These are phyloP conservation scores for Phrixothrix hirtus DNA, from an alignment of 2,888 invertebrate species.

Conservation along the genomic window DNA sequence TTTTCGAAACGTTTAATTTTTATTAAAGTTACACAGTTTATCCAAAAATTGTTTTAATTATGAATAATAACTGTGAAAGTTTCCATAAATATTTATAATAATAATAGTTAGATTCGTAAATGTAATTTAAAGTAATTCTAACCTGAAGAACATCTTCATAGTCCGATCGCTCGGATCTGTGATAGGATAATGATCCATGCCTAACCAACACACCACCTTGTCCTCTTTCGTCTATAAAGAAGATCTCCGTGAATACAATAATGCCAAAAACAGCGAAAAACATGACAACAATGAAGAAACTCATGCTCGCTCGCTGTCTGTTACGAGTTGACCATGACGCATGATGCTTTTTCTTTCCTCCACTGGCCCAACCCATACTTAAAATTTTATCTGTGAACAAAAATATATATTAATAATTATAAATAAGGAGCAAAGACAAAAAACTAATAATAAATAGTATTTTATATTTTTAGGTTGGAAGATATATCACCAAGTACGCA, in stretches of 20 bases:
- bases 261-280: conserved; percentile 88
- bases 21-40: too few relatives aligned
- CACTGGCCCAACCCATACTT: conserved; percentile 49
- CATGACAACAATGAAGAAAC: conserved; percentile 87
- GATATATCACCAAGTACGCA: too few relatives aligned
- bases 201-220: conserved; percentile 60
- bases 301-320: conserved; percentile 83
- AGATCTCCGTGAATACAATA: conserved; percentile 84
- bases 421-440: too few relatives aligned
- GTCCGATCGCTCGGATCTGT: conserved; percentile 61
- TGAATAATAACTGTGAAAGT: too few relatives aligned
- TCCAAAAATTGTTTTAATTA: too few relatives aligned
- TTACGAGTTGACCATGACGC: conserved; percentile 53
- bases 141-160: conserved; percentile 70
- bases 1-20: too few relatives aligned
- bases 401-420: not conserved
- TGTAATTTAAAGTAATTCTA: conserved; percentile 25
- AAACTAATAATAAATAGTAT: too few relatives aligned
- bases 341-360: conserved; percentile 45
- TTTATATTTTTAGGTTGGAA: too few relatives aligned
- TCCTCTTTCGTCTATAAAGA: conserved; percentile 68
- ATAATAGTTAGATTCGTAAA: too few relatives aligned
- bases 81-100: too few relatives aligned
- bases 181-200: conserved; percentile 59
- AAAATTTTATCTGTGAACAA: conserved; percentile 8